A percentile compares a stretch with the other conserved stretches of the same genome.
These are phyloP conservation scores for Drosophila lacicola DNA, from an alignment of 2,888 invertebrate species.

Conservation along the genomic window DNA sequence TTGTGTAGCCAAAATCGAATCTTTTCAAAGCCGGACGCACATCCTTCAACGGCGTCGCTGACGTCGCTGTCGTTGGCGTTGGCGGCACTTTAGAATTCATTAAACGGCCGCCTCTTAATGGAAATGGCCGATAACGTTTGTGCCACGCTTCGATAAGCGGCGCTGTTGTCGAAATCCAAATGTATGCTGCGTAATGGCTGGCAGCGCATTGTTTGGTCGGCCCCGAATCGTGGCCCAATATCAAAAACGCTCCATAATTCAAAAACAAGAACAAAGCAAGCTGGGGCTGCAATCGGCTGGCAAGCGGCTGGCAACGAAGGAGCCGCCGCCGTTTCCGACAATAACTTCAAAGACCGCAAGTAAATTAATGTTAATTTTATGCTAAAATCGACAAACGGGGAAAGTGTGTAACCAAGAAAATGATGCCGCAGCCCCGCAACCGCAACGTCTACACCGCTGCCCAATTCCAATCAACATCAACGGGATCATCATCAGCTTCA, in stretches of 20 bases:
- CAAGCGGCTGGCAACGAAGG: constrained; percentile 34
- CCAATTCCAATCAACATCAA: constrained; percentile 62
- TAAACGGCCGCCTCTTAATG: constrained; percentile 80
- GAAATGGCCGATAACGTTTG: constrained; percentile 80
- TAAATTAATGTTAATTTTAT: constrained; percentile 81
- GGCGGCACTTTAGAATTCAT: constrained; percentile 75
- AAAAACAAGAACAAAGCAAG: constrained; percentile 74
- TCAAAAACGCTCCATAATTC: constrained; percentile 74
- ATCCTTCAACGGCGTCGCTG: constrained; percentile 66
- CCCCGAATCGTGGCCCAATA: constrained; percentile 65
- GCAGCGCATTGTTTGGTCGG: constrained; percentile 63
- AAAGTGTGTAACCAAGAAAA: constrained; percentile 64
- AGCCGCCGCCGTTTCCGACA: constrained; percentile 45
- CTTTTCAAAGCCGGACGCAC: constrained; percentile 74
- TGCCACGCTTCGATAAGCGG: constrained; percentile 78
- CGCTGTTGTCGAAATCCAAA: constrained; percentile 48
- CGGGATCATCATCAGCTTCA: constrained; percentile 36
- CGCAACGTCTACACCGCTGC: constrained; percentile 31
- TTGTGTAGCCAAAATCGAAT: constrained; percentile 78
- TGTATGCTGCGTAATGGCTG: constrained; percentile 63
- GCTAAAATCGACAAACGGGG: constrained; percentile 73
- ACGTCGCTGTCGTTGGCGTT: constrained; percentile 9
- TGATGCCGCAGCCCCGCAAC: constrained; percentile 45
- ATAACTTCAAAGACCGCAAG: constrained; percentile 81
- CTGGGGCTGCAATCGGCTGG: constrained; percentile 18